These are phyloP conservation scores for Oncorhynchus keta DNA, from an alignment of 2,113 vertebrate species.

Conservation along the genomic window DNA sequence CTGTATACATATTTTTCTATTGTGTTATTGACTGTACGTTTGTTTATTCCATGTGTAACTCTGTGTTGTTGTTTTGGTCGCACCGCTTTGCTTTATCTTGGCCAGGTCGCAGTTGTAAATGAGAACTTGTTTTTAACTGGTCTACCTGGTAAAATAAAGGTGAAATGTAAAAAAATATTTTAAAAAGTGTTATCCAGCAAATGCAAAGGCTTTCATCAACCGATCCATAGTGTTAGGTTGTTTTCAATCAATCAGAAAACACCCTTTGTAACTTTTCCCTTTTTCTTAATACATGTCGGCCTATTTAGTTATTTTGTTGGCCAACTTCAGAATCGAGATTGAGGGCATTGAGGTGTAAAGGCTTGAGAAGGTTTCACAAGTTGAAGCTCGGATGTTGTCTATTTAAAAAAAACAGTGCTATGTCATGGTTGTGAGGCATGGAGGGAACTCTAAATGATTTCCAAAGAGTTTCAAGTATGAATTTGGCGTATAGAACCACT, in stretches of 20 bases:
- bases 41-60: no score
- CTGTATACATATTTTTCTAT: no score
- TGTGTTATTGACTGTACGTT: no score
- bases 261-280: conserved; percentile 46
- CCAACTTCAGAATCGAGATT: conserved; percentile 41
- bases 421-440: background rate
- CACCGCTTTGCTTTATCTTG: no score
- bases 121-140: no score
- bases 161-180: no score
- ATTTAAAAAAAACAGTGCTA: background rate
- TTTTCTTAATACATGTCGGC: conserved; percentile 50
- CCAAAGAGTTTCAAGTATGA: background rate
- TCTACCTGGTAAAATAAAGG: no score
- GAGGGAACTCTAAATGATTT: background rate
- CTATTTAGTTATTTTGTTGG: conserved; percentile 47
- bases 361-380: conserved; percentile 39
- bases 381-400: conserved; percentile 39
- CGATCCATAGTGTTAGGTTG: conserved; percentile 22
- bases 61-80: no score
- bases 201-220: conserved; percentile 27
- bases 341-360: conserved; percentile 31
- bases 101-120: no score
- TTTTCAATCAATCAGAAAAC: conserved; percentile 37
- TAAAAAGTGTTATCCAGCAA: conserved; percentile 18
- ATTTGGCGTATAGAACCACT: background rate